A percentile compares a stretch with the other conserved stretches of the same genome.
Conservation (phyloP, 2,113 vertebrate species). For the Gambusia holbrooki region DNA sequence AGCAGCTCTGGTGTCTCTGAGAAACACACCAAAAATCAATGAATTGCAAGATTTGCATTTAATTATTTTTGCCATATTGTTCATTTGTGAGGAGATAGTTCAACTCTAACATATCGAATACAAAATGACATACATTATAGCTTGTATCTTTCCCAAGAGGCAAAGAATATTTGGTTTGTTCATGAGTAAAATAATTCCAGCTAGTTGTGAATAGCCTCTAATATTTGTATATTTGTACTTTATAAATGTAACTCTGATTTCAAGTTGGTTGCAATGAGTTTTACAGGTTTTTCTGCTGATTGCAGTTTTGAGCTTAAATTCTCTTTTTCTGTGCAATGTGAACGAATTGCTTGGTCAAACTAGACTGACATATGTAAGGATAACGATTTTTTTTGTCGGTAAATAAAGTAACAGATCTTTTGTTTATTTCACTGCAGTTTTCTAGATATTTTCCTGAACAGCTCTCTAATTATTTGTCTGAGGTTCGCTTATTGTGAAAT, state of each 20-base stretch:
- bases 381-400: neutral
- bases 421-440: neutral
- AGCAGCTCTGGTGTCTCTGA: neutral
- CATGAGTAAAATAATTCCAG: neutral
- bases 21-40: conserved; percentile 24
- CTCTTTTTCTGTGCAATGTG: neutral
- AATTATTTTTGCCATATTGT: neutral
- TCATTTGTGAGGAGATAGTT: neutral
- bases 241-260: neutral
- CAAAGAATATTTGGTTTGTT: neutral
- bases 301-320: neutral
- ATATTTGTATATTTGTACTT: neutral
- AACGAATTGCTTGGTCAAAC: neutral
- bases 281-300: neutral
- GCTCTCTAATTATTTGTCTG: conserved; percentile 31
- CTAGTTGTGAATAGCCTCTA: neutral
- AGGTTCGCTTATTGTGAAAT: conserved; percentile 13
- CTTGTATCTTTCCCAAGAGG: neutral
- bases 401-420: neutral
- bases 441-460: neutral
- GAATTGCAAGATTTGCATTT: neutral
- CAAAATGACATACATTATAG: neutral
- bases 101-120: neutral
- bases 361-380: neutral
- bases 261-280: neutral